Conservation (phyloP, 2,888 invertebrate genomes). For the Phlogophora meticulosa region DNA sequence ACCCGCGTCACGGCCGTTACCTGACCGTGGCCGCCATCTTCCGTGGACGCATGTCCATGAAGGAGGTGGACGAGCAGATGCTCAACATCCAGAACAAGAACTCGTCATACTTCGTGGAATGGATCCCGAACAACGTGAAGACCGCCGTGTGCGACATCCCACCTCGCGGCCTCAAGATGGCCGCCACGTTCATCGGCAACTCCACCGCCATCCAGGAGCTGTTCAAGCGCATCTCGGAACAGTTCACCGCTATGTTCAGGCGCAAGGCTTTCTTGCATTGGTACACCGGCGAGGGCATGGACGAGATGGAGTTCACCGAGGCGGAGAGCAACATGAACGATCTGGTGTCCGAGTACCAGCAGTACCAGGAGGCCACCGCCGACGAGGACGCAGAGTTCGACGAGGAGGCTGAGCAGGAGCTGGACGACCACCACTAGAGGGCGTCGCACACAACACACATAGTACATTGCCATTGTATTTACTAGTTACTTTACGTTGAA, state of each 20-base stretch:
- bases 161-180: slow-evolving; percentile 97
- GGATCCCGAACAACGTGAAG: slow-evolving; percentile 98
- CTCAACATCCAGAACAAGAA: slow-evolving; percentile 98
- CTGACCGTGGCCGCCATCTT: slow-evolving; percentile 98
- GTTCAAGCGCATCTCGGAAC: slow-evolving; percentile 97
- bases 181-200: slow-evolving; percentile 98
- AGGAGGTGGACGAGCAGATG: slow-evolving; percentile 97
- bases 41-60: slow-evolving; percentile 98
- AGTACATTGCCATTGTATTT: slow-evolving; percentile 87
- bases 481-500: slow-evolving; percentile 82
- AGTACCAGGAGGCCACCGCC: slow-evolving; percentile 97
- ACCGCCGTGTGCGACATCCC: slow-evolving; percentile 96
- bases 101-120: slow-evolving; percentile 96
- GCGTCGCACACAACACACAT: slow-evolving; percentile 66
- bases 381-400: slow-evolving; percentile 96
- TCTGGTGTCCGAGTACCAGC: slow-evolving; percentile 98
- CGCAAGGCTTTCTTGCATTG: slow-evolving; percentile 99
- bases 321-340: slow-evolving; percentile 99
- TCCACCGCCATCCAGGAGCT: slow-evolving; percentile 98
- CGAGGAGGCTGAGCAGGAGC: slow-evolving; percentile 94
- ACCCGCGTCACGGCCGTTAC: slow-evolving; percentile 97
- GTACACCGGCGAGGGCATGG: slow-evolving; percentile 99
- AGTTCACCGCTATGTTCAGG: slow-evolving; percentile 98
- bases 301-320: slow-evolving; percentile 99
- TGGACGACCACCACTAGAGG: slow-evolving; percentile 90